These are phyloP conservation scores for Phalacrocorax pelagicus DNA, from an alignment of 2,113 vertebrate genomes.

Conservation along the genomic window DNA sequence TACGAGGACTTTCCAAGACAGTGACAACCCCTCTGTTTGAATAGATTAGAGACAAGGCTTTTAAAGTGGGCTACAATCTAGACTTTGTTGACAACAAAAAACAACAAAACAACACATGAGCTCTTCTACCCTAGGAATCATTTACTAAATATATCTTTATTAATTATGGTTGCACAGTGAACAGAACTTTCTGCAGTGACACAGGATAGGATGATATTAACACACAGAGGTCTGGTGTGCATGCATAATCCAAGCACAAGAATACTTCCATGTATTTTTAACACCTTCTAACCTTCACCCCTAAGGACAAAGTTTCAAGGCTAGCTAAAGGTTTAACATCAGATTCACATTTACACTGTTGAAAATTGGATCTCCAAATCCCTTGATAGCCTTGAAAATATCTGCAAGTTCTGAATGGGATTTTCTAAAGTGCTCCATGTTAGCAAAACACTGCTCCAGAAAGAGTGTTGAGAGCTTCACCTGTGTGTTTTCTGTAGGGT, in stretches of 20 bases:
- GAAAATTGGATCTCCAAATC: background rate
- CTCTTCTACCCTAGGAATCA: background rate
- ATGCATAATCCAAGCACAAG: background rate
- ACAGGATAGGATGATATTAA: background rate
- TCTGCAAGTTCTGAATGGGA: background rate
- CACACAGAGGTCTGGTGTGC: background rate
- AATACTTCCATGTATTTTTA: background rate
- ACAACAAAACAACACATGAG: background rate
- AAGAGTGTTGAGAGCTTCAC: background rate
- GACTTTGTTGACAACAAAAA: background rate
- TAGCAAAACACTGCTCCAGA: background rate
- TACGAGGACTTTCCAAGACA: background rate
- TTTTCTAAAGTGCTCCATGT: background rate
- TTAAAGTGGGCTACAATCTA: background rate
- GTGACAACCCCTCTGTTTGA: background rate
- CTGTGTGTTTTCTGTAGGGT: background rate
- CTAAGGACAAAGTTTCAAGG: background rate
- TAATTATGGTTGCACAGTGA: background rate
- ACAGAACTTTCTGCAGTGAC: background rate
- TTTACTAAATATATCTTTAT: constrained; percentile 35
- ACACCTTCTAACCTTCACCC: background rate
- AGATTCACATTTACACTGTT: background rate
- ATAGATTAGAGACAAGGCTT: background rate
- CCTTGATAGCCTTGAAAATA: background rate
- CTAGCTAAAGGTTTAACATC: background rate